Evolutionary conservation across 2,797 vertebrate genomes (phyloP).

Genomic region (Pantherophis vulpinus): DNA sequence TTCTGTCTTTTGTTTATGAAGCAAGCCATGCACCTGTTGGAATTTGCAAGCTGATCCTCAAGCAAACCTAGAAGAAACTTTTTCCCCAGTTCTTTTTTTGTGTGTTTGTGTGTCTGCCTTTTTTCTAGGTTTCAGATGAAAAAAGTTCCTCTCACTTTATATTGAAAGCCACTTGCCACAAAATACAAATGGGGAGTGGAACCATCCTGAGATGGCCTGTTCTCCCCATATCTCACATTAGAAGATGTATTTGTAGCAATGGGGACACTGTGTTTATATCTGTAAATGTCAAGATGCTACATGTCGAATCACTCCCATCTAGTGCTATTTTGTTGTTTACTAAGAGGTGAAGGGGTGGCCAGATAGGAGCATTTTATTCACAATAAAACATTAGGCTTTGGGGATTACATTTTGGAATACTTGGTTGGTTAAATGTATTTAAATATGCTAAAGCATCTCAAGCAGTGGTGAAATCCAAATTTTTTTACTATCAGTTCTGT

Average conservation of each 20-base stretch:
- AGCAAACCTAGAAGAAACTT: neutral
- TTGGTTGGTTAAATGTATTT: neutral
- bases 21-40: conserved; percentile 10
- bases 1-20: conserved; percentile 14
- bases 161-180: neutral
- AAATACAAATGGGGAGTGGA: neutral
- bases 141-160: neutral
- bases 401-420: neutral
- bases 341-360: neutral
- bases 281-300: neutral
- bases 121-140: neutral
- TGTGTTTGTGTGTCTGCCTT: neutral
- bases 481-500: too few relatives aligned
- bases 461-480: neutral
- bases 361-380: neutral
- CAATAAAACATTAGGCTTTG: neutral
- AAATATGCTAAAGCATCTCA: neutral
- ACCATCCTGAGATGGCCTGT: neutral
- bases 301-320: neutral
- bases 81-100: neutral
- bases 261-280: neutral
- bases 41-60: conserved; percentile 25
- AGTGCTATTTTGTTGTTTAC: neutral
- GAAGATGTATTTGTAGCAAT: neutral
- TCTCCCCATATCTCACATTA: neutral